Conservation (phyloP, 1,140 invertebrate species). For the Conus betulinus region DNA sequence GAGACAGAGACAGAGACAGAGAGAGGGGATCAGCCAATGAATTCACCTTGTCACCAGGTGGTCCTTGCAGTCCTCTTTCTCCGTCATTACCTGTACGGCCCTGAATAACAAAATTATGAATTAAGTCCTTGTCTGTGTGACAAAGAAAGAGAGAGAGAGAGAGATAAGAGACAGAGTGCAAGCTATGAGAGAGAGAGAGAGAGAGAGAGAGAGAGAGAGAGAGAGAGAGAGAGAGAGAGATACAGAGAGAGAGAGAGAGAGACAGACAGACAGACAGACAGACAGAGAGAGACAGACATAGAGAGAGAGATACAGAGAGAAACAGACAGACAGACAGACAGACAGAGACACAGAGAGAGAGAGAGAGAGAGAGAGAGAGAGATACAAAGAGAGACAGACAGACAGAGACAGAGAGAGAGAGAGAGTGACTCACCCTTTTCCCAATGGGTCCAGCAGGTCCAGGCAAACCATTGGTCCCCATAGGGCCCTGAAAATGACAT, state of each 20-base stretch:
- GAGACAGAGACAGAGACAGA: no score
- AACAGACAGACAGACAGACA: not conserved
- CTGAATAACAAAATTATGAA: conserved; percentile 40
- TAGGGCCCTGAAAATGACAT: conserved; percentile 51
- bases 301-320: not conserved
- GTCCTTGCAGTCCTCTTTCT: conserved; percentile 83
- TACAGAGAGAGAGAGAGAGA: not conserved
- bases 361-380: not conserved
- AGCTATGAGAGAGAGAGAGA: no score
- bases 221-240: not conserved
- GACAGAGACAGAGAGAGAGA: not conserved
- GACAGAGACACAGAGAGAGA: not conserved
- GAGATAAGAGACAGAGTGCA: no score
- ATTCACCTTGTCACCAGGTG: conserved; percentile 78
- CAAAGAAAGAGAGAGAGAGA: no score
- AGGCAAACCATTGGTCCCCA: conserved; percentile 60
- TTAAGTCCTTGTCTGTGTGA: no score
- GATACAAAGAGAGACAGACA: not conserved
- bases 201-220: no score
- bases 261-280: not conserved
- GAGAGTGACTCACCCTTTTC: conserved; percentile 56
- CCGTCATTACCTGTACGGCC: conserved; percentile 87
- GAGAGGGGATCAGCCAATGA: no score
- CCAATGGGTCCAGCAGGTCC: conserved; percentile 59
- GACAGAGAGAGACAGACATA: not conserved